Evolutionary conservation across 2,797 vertebrate genomes (phyloP), one percentile per base, ranked within the genome.

Genomic region (Menidia menidia): DNA sequence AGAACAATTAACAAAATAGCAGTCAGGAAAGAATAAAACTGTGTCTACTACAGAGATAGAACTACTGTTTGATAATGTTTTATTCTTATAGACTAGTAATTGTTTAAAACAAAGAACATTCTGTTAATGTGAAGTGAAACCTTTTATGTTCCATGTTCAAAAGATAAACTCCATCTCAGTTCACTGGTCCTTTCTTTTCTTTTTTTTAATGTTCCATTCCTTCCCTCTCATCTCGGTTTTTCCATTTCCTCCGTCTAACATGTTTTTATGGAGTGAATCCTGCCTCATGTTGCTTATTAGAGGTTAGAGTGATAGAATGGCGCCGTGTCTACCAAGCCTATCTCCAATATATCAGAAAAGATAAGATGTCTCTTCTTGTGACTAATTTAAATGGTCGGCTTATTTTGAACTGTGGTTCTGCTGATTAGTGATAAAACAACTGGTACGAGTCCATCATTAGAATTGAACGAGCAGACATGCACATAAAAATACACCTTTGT

Each of bases 401-500:
- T 70, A 50, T 73, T 84, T 80, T 77, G 66, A 30, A 1, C 18
- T 14, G 19, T 45, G 41, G 41, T 64, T 47, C 68, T 73, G 74
- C 31, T 77, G 75, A 80, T 81, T 18, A 64, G 56, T 61, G 77
- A 82, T 83, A 81, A 71, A 50, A 55, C n/a, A 42, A 19, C 8
- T 2, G 11, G 30, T 48, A 6, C 41, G 16, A 18, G 35, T 71
- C 7, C 19, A 55, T 18, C 12, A 53, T 19, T 53, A 11, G 12
- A 14, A 45, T n/a, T 3, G 5, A 39, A 32, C 8, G 66, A 3
- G 7, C n/a, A 72, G 48, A 71, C 44, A 13, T 15, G 3, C 33
- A 61, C 30, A 50, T 61, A 25, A 45, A 44, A 10, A 55, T 42
- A 30, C 39, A 6, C 6, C 25, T 43, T 18, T 48, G 6, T 18